Evolutionary conservation across 2,888 invertebrate species (phyloP).

Genomic region (Aquatica leii): DNA sequence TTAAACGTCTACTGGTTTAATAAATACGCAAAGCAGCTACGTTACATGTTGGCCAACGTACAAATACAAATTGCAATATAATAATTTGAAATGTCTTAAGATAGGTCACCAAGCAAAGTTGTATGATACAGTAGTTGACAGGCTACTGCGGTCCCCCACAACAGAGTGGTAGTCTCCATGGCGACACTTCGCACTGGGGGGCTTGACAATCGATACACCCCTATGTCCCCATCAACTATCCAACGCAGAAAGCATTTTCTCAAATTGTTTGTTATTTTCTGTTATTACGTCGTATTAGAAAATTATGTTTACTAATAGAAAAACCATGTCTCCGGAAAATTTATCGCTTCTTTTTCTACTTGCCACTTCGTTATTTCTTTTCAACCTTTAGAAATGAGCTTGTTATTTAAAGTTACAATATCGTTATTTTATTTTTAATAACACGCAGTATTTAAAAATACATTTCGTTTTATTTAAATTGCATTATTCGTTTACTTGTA

Average conservation of each 20-base stretch:
- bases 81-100: slow-evolving; percentile 23
- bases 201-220: slow-evolving; percentile 78
- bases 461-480: no score
- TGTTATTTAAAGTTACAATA: no score
- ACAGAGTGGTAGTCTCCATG: slow-evolving; percentile 65
- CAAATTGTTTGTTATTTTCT: slow-evolving; percentile 13
- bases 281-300: neutral
- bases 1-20: no score
- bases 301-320: slow-evolving; percentile 10
- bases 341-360: slow-evolving; percentile 1
- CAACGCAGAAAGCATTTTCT: slow-evolving; percentile 57
- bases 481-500: no score
- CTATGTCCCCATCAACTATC: slow-evolving; percentile 70
- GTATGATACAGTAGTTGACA: slow-evolving; percentile 38
- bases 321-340: slow-evolving; percentile 6
- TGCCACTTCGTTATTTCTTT: neutral
- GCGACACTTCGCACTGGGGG: slow-evolving; percentile 64
- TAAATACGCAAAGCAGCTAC: no score
- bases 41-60: no score
- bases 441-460: no score
- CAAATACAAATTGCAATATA: neutral
- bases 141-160: slow-evolving; percentile 56
- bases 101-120: slow-evolving; percentile 25
- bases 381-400: no score
- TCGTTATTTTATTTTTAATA: no score